phyloP scores from a whole-genome alignment of 1,140 invertebrate species.

The Dendrolimus punctatus region DNA sequence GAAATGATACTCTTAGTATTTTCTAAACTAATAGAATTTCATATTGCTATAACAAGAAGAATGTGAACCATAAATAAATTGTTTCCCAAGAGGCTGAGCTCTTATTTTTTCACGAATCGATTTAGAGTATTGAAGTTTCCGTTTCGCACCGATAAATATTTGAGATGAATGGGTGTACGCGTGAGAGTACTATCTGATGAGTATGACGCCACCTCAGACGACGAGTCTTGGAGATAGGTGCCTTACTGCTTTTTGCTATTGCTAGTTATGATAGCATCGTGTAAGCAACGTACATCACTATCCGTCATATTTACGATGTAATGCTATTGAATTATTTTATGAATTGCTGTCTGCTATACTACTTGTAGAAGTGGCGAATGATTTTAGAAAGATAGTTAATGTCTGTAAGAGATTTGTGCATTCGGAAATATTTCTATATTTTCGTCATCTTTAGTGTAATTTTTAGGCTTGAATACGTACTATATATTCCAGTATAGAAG shows the following conservation, averaged over 20 bases:
- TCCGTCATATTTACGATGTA: slow-evolving; percentile 61
- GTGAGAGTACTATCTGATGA: slow-evolving; percentile 57
- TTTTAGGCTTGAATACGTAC: no score
- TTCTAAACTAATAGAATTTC: no score
- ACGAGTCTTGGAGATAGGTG: slow-evolving; percentile 18
- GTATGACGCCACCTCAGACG: slow-evolving; percentile 15
- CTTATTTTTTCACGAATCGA: no score
- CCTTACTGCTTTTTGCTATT: slow-evolving; percentile 44
- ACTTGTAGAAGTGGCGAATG: no score
- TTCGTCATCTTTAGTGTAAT: no score
- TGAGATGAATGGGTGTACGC: slow-evolving; percentile 51
- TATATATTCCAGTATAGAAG: no score
- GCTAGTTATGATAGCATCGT: slow-evolving; percentile 25
- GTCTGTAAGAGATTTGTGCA: no score
- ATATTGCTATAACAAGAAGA: slow-evolving; percentile 28
- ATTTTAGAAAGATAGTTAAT: no score
- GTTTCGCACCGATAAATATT: slow-evolving; percentile 43
- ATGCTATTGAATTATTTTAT: slow-evolving; percentile 37
- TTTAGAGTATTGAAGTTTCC: slow-evolving; percentile 29
- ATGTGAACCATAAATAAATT: no score
- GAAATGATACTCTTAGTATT: no score
- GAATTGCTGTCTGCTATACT: background rate
- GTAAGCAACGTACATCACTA: slow-evolving; percentile 40
- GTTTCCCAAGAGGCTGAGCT: no score
- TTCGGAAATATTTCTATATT: no score